phyloP scores from a whole-genome alignment of 2,888 invertebrate species.

The Monochamus alternatus region DNA sequence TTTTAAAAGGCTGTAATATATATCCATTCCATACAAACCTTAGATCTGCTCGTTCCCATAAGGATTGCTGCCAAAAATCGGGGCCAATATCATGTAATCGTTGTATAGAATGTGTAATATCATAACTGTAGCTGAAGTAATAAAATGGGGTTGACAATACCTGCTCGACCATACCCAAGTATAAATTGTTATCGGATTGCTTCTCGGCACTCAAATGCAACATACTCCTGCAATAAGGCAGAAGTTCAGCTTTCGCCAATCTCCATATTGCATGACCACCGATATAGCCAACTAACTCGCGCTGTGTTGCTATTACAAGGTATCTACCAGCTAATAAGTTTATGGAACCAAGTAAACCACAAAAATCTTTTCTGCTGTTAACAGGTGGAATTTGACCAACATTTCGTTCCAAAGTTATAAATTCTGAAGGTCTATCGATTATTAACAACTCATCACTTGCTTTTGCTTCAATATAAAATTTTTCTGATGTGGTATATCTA shows the following conservation, averaged over 20 bases:
- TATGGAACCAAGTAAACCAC: conserved; percentile 91
- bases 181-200: conserved; percentile 86
- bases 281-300: conserved; percentile 85
- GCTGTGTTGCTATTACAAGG: conserved; percentile 90
- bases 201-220: conserved; percentile 89
- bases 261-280: conserved; percentile 87
- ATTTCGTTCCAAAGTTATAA: conserved; percentile 64
- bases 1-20: conserved; percentile 84
- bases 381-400: conserved; percentile 78
- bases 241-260: conserved; percentile 84
- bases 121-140: conserved; percentile 96
- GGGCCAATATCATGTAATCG: conserved; percentile 87
- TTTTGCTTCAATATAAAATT: conserved; percentile 90
- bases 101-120: conserved; percentile 94
- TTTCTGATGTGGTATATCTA: conserved; percentile 91
- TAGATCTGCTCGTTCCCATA: conserved; percentile 86
- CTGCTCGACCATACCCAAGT: conserved; percentile 88
- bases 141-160: conserved; percentile 89
- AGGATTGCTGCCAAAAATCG: conserved; percentile 86
- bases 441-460: conserved; percentile 84
- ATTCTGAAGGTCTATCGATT: conserved; percentile 82
- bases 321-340: conserved; percentile 89
- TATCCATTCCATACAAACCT: conserved; percentile 96
- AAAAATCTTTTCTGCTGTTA: conserved; percentile 79
- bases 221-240: conserved; percentile 89